Evolutionary conservation across 1,140 invertebrate genomes (phyloP).

Genomic region (Carposina sasakii): DNA sequence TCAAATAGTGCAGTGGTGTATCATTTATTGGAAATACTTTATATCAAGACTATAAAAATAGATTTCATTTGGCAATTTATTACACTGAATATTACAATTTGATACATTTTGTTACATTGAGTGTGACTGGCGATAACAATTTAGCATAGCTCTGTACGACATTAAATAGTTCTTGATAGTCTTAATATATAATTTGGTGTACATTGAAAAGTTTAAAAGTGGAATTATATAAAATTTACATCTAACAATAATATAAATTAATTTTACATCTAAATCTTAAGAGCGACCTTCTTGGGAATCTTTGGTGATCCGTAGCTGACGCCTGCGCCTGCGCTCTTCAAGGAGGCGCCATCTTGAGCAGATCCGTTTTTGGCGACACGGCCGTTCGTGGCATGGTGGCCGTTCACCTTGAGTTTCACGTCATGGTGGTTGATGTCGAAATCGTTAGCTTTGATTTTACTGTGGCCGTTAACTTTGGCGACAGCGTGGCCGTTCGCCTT

Average conservation of each 20-base stretch:
- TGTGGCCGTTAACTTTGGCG: constrained; percentile 18
- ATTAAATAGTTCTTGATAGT: constrained; percentile 21
- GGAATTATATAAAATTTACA: constrained; percentile 49
- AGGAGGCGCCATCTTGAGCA: background rate
- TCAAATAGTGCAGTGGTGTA: constrained; percentile 26
- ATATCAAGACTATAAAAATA: constrained; percentile 63
- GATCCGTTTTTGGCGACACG: background rate
- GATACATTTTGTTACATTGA: constrained; percentile 29
- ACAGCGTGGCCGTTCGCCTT: constrained; percentile 28
- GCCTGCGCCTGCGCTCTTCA: background rate
- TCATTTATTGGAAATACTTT: constrained; percentile 41
- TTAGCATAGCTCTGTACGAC: constrained; percentile 11
- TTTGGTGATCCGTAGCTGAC: constrained; percentile 53
- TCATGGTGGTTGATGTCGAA: constrained; percentile 21
- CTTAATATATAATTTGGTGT: constrained; percentile 39
- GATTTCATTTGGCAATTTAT: constrained; percentile 59
- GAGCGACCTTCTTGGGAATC: constrained; percentile 56
- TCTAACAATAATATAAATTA: constrained; percentile 31
- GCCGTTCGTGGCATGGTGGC: background rate
- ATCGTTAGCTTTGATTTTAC: constrained; percentile 32
- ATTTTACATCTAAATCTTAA: constrained; percentile 55
- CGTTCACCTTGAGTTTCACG: background rate
- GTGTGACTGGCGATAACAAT: constrained; percentile 14
- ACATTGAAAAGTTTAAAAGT: constrained; percentile 51
- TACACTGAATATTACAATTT: constrained; percentile 40